A percentile compares a stretch with the other conserved stretches of the same genome.
phyloP scores from a whole-genome alignment of 2,797 vertebrate genomes.

The Microchirus variegatus region DNA sequence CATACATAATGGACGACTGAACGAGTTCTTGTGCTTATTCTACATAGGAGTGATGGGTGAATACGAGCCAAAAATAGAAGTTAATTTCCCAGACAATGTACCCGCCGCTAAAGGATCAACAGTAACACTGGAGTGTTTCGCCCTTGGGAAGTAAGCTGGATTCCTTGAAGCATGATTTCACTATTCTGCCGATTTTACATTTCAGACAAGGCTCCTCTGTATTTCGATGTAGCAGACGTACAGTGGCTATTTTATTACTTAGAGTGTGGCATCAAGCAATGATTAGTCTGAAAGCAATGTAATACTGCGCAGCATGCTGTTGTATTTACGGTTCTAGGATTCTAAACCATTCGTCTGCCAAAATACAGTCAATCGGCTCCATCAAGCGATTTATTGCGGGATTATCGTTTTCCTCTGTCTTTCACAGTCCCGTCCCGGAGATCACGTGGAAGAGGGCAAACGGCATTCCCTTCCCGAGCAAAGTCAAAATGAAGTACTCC shows the following conservation, averaged over 20 bases:
- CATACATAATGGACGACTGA: conserved; percentile 75
- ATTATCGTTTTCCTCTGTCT: conserved; percentile 31
- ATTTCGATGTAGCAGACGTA: conserved; percentile 53
- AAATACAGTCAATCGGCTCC: conserved; percentile 26
- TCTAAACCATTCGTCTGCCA: conserved; percentile 34
- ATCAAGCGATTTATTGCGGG: conserved; percentile 40
- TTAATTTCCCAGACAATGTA: conserved; percentile 94
- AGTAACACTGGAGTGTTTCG: conserved; percentile 94
- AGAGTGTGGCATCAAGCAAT: conserved; percentile 28
- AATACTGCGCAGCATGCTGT: conserved; percentile 32
- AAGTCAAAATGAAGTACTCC: conserved; percentile 91
- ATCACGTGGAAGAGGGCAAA: conserved; percentile 88
- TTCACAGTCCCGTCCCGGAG: conserved; percentile 89
- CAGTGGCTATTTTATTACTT: conserved; percentile 56
- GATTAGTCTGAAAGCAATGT: conserved; percentile 44
- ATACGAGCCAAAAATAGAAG: conserved; percentile 99
- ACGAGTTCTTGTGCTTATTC: conserved; percentile 60
- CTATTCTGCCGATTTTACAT: conserved; percentile 57
- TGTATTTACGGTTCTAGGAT: conserved; percentile 23
- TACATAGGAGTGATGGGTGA: conserved; percentile 93
- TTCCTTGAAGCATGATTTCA: conserved; percentile 72
- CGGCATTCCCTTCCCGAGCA: conserved; percentile 84
- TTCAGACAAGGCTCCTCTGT: conserved; percentile 31
- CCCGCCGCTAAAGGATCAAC: conserved; percentile 93
- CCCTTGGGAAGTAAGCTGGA: conserved; percentile 94